These are phyloP conservation scores for Lumbricus terrestris DNA, from an alignment of 2,888 invertebrate species.

Conservation along the genomic window DNA sequence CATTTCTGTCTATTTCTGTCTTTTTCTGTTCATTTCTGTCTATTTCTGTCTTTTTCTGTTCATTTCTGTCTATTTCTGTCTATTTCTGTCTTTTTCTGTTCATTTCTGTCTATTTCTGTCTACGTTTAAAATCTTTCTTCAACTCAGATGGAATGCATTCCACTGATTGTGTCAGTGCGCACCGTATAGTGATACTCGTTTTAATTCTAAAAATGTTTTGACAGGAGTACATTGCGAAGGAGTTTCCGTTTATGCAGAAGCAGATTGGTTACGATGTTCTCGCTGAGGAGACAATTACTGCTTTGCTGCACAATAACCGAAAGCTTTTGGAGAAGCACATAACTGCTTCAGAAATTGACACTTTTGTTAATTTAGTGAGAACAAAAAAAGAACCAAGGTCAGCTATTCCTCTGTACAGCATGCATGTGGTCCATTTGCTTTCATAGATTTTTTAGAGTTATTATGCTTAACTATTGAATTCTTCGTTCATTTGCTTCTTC, in stretches of 20 bases:
- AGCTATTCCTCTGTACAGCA: not conserved
- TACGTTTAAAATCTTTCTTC: too few relatives aligned
- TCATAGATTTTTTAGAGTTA: not conserved
- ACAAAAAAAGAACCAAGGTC: conserved; percentile 90
- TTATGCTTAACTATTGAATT: too few relatives aligned
- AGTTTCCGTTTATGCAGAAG: conserved; percentile 99
- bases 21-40: too few relatives aligned
- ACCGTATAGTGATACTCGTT: not conserved
- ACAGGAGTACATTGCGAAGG: conserved; percentile 95
- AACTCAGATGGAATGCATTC: too few relatives aligned
- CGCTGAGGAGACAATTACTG: conserved; percentile 98
- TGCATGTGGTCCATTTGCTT: not conserved
- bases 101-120: too few relatives aligned
- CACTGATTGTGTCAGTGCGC: too few relatives aligned
- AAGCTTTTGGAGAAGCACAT: conserved; percentile 97
- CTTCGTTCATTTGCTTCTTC: too few relatives aligned
- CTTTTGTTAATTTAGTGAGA: conserved; percentile 92
- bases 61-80: too few relatives aligned
- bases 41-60: too few relatives aligned
- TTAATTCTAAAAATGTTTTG: not conserved
- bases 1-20: too few relatives aligned
- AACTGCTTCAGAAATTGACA: conserved; percentile 94
- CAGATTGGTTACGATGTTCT: conserved; percentile 98
- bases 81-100: too few relatives aligned
- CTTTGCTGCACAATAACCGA: conserved; percentile 92